These are phyloP conservation scores for Copidosoma floridanum DNA, from an alignment of 1,140 invertebrate genomes.

Conservation along the genomic window DNA sequence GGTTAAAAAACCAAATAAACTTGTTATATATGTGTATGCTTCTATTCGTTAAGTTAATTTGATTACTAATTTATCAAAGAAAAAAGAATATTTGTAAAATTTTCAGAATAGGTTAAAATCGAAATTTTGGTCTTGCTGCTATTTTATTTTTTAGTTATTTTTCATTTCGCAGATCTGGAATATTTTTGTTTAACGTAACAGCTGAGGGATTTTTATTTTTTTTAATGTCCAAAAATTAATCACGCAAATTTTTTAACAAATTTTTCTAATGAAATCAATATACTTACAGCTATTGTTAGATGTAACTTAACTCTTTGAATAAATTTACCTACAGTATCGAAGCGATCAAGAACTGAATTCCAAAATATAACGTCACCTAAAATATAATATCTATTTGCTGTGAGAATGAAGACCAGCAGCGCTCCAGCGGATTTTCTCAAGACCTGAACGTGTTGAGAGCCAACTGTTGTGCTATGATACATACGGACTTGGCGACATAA, in stretches of 20 bases:
- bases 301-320: not conserved
- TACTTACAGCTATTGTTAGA: not conserved
- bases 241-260: not conserved
- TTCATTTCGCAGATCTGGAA: not conserved
- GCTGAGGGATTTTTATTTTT: not conserved
- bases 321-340: not conserved
- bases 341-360: not conserved
- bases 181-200: not conserved
- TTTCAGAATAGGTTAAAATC: not conserved
- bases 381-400: not conserved
- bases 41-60: not conserved
- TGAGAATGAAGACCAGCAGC: no score
- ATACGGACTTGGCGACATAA: no score
- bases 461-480: not conserved
- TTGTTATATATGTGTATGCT: not conserved
- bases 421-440: not conserved
- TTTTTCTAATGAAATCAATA: not conserved
- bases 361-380: not conserved
- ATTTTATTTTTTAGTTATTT: not conserved
- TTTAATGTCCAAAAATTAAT: not conserved
- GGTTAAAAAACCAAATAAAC: not conserved
- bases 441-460: not conserved
- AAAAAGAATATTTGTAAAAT: not conserved
- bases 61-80: not conserved
- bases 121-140: not conserved